Evolutionary conservation across 2,113 vertebrate genomes (phyloP).

Genomic region (Nicator chloris): DNA sequence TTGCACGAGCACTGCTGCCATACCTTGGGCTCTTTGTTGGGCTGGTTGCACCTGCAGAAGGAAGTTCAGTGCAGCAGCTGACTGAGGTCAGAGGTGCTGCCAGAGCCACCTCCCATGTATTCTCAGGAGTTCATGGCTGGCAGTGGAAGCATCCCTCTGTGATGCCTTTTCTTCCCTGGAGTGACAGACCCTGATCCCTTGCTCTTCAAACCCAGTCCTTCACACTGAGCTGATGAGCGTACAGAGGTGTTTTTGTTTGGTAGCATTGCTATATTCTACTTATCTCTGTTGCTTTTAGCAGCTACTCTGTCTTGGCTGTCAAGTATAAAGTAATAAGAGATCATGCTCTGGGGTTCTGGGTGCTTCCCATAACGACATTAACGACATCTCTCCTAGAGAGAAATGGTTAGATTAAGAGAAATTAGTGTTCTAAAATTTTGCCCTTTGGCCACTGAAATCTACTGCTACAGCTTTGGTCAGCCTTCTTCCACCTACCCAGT

Average conservation of each 20-base stretch:
- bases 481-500: not conserved
- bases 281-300: not conserved
- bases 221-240: not conserved
- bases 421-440: not conserved
- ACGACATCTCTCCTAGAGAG: not conserved
- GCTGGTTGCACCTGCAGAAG: not conserved
- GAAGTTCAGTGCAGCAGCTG: not conserved
- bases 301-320: not conserved
- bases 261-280: not conserved
- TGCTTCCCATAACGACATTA: no score
- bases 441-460: not conserved
- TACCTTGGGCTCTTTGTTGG: fast-evolving
- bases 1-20: not conserved
- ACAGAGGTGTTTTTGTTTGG: not conserved
- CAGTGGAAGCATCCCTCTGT: not conserved
- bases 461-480: not conserved
- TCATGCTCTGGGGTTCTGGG: not conserved
- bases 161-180: not conserved
- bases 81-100: not conserved
- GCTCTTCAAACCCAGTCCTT: not conserved
- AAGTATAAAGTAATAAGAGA: not conserved
- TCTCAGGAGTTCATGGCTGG: not conserved
- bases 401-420: not conserved
- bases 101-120: not conserved
- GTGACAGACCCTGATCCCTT: not conserved